Evolutionary conservation across 2,797 vertebrate genomes (phyloP).

Genomic region (Molothrus ater): DNA sequence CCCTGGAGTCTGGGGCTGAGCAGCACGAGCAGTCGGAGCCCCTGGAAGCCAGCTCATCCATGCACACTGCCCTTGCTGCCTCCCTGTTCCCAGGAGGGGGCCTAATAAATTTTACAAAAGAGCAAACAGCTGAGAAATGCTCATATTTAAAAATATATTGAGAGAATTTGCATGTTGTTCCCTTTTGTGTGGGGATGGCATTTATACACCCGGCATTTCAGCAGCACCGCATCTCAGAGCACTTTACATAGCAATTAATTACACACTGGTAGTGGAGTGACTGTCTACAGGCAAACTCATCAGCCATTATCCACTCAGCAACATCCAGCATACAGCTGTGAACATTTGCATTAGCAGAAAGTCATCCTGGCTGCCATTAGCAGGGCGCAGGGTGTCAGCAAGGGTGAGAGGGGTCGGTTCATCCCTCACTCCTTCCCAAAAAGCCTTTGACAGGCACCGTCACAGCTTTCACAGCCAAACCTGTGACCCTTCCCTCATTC

Average conservation of each 20-base stretch:
- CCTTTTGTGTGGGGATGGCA: conserved; percentile 63
- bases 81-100: conserved; percentile 51
- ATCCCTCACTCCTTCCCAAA: not conserved
- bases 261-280: conserved; percentile 60
- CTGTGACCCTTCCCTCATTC: not conserved
- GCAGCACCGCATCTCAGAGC: conserved; percentile 40
- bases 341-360: conserved; percentile 58
- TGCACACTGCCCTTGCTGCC: not conserved
- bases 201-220: conserved; percentile 50
- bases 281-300: conserved; percentile 66
- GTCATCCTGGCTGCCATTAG: conserved; percentile 22
- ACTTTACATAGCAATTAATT: conserved; percentile 74
- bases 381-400: not conserved
- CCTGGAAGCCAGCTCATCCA: conserved; percentile 2
- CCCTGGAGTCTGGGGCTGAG: not conserved
- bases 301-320: conserved; percentile 67
- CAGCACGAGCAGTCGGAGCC: not conserved
- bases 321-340: conserved; percentile 58
- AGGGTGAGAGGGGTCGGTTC: not conserved
- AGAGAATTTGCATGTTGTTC: conserved; percentile 64
- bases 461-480: not conserved
- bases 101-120: conserved; percentile 69
- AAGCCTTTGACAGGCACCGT: not conserved
- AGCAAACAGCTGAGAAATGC: conserved; percentile 70
- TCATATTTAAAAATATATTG: conserved; percentile 70